Evolutionary conservation across 2,888 invertebrate genomes (phyloP).

Genomic region (Trichogramma evanescens): DNA sequence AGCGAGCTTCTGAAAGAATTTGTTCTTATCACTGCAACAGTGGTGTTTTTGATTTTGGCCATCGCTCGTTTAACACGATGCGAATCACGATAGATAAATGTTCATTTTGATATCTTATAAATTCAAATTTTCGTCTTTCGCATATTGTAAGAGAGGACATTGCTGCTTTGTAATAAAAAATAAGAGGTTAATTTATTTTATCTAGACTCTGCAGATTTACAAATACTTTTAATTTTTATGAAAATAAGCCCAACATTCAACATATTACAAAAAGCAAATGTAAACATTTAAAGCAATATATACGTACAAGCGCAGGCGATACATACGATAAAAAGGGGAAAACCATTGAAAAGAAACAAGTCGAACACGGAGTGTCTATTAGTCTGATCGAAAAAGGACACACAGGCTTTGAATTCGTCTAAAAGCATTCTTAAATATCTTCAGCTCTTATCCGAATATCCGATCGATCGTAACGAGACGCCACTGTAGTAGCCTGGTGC

Average conservation of each 20-base stretch:
- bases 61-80: conserved; percentile 20
- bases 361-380: conserved; percentile 21
- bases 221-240: no score
- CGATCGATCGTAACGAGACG: conserved; percentile 30
- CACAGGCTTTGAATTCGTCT: conserved; percentile 21
- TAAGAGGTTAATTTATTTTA: no score
- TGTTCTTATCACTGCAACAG: conserved; percentile 15
- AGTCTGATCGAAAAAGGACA: conserved; percentile 6
- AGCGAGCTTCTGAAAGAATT: conserved; percentile 15
- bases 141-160: no score
- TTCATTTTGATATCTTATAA: no score
- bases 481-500: not conserved
- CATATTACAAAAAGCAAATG: not conserved
- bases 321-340: not conserved
- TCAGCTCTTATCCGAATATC: conserved; percentile 34
- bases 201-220: no score
- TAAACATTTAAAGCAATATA: not conserved
- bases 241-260: not conserved
- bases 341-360: not conserved
- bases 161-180: no score
- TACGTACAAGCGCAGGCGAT: no score
- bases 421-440: conserved; percentile 44
- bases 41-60: conserved; percentile 23
- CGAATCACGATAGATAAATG: conserved; percentile 20
- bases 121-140: no score